phyloP scores from a whole-genome alignment of 2,113 vertebrate genomes.

The Trachemys scripta region DNA sequence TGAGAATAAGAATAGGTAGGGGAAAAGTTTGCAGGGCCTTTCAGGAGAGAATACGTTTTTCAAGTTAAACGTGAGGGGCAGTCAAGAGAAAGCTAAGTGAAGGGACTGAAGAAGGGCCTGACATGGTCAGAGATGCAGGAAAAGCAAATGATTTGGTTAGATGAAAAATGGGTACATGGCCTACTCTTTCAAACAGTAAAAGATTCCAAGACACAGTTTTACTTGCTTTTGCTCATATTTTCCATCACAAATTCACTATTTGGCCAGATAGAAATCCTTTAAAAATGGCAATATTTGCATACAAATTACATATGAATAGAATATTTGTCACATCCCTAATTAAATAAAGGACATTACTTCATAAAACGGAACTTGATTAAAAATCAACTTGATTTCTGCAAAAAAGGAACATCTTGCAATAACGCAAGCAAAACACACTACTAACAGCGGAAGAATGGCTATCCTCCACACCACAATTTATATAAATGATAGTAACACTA shows the following conservation, averaged over 20 bases:
- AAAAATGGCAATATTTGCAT: not conserved
- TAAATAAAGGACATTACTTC: not conserved
- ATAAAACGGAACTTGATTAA: not conserved
- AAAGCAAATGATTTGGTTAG: not conserved
- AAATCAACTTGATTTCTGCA: not conserved
- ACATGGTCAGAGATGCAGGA: not conserved
- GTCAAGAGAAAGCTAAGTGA: not conserved
- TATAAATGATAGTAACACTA: not conserved
- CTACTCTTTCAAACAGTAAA: not conserved
- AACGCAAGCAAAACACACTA: not conserved
- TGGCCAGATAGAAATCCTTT: not conserved
- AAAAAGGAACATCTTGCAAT: not conserved
- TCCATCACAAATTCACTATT: not conserved
- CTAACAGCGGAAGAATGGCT: not conserved
- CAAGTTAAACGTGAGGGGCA: too few relatives aligned
- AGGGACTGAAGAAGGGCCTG: not conserved
- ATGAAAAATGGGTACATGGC: not conserved
- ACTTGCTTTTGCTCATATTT: not conserved
- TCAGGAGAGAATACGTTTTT: not conserved
- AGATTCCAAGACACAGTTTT: not conserved
- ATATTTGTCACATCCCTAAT: not conserved
- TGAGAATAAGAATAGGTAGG: not conserved
- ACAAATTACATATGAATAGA: not conserved
- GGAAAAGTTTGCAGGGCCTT: not conserved
- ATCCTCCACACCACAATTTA: not conserved